phyloP scores from a whole-genome alignment of 1,140 invertebrate species.

The Nephila pilipes region DNA sequence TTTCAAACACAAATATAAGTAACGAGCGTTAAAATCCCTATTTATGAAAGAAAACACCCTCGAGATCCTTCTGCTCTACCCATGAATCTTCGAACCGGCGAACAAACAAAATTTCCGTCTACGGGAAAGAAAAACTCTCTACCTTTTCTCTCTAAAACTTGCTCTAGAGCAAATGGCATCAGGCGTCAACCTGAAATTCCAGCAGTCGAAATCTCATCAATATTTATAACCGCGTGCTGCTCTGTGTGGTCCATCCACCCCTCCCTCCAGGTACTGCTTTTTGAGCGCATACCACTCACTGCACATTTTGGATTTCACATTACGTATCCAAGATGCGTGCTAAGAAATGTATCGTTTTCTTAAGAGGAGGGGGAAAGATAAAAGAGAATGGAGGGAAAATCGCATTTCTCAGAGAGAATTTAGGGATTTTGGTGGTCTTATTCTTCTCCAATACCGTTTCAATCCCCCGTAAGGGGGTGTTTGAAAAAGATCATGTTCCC shows the following conservation, averaged over 20 bases:
- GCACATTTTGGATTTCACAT: slow-evolving; percentile 26
- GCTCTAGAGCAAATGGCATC: not conserved
- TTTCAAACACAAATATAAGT: no score
- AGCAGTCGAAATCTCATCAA: slow-evolving; percentile 43
- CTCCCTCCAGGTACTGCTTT: not conserved
- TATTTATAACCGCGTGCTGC: slow-evolving; percentile 46
- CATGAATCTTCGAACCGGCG: not conserved
- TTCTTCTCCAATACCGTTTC: not conserved
- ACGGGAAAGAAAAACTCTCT: not conserved
- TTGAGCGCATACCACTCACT: not conserved
- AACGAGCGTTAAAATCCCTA: no score
- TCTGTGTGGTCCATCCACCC: no score
- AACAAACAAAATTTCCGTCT: not conserved
- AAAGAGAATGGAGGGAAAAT: slow-evolving; percentile 1
- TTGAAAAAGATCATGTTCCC: slow-evolving; percentile 15
- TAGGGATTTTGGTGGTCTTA: slow-evolving; percentile 14
- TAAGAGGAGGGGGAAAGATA: not conserved
- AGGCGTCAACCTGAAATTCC: not conserved
- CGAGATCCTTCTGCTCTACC: no score
- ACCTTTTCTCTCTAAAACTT: not conserved
- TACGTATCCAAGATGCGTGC: slow-evolving; percentile 43
- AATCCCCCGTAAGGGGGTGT: not conserved
- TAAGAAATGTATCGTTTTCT: slow-evolving; percentile 37
- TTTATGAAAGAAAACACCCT: no score
- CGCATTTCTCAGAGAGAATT: slow-evolving; percentile 27